phyloP scores from a whole-genome alignment of 2,113 vertebrate species.

The Odobenus rosmarus region DNA sequence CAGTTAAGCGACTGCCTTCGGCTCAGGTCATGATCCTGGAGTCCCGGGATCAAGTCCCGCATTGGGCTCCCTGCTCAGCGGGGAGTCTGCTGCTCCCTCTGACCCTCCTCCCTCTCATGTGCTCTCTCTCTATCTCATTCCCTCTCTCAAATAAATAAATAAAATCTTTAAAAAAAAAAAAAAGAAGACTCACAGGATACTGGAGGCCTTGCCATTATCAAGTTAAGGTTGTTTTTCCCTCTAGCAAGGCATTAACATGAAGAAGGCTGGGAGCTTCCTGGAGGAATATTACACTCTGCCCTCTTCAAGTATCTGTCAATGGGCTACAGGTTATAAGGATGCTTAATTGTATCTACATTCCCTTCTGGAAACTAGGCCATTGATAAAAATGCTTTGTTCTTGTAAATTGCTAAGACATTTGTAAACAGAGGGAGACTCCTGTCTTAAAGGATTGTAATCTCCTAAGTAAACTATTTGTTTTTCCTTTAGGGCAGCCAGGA shows the following conservation, averaged over 20 bases:
- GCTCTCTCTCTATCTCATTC: too few relatives aligned
- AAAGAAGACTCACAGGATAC: background rate
- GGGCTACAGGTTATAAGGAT: background rate
- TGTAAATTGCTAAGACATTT: background rate
- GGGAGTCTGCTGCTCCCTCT: too few relatives aligned
- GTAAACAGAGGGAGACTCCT: background rate
- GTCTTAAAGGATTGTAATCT: background rate
- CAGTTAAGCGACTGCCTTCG: too few relatives aligned
- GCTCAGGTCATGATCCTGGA: too few relatives aligned
- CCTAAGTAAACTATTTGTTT: background rate
- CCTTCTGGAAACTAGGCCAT: background rate
- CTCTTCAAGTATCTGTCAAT: background rate
- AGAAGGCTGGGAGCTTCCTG: background rate
- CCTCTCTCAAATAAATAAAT: too few relatives aligned
- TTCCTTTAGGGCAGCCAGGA: background rate
- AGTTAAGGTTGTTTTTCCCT: background rate
- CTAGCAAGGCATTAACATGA: too few relatives aligned
- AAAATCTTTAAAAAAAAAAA: too few relatives aligned
- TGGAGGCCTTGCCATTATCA: background rate
- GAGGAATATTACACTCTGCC: background rate
- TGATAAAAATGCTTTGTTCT: background rate
- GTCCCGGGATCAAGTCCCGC: too few relatives aligned
- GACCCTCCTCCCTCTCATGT: too few relatives aligned
- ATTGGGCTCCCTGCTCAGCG: too few relatives aligned
- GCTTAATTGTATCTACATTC: background rate